These are phyloP conservation scores for Batillaria attramentaria DNA, from an alignment of 1,140 invertebrate species.

Conservation along the genomic window DNA sequence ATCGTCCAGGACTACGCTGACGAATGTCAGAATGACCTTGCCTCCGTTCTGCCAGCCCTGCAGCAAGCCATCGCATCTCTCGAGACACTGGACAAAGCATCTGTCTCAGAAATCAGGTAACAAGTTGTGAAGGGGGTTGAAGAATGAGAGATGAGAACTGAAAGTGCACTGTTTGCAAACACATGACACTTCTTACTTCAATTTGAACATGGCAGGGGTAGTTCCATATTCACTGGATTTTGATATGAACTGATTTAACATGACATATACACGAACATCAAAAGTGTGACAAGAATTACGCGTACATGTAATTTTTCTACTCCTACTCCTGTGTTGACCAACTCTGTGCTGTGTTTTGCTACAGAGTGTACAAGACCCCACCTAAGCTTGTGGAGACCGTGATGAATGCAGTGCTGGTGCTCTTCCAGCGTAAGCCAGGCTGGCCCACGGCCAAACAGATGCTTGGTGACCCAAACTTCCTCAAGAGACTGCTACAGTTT, in stretches of 20 bases:
- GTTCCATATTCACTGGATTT: too few relatives aligned
- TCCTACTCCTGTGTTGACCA: too few relatives aligned
- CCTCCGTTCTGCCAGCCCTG: constrained; percentile 80
- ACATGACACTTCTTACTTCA: too few relatives aligned
- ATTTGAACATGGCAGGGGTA: too few relatives aligned
- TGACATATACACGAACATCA: too few relatives aligned
- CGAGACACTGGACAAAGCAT: constrained; percentile 87
- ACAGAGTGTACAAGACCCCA: constrained; percentile 67
- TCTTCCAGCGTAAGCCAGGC: constrained; percentile 81
- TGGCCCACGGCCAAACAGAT: constrained; percentile 68
- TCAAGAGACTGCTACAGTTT: constrained; percentile 67
- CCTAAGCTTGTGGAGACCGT: constrained; percentile 67
- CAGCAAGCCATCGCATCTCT: constrained; percentile 86
- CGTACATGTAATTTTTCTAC: too few relatives aligned
- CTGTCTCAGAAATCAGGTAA: constrained; percentile 84
- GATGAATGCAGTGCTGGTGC: constrained; percentile 89
- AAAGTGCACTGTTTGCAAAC: too few relatives aligned
- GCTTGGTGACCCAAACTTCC: constrained; percentile 67
- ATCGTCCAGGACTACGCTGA: constrained; percentile 71
- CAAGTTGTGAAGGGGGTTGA: too few relatives aligned
- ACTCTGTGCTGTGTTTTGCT: too few relatives aligned
- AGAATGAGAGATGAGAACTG: too few relatives aligned
- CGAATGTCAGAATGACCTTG: constrained; percentile 69
- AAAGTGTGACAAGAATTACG: too few relatives aligned
- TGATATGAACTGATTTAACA: too few relatives aligned